Evolutionary conservation across 92 coral and sea anemone genomes (phyloP).

Genomic region (Anthopleura xanthogrammica): DNA sequence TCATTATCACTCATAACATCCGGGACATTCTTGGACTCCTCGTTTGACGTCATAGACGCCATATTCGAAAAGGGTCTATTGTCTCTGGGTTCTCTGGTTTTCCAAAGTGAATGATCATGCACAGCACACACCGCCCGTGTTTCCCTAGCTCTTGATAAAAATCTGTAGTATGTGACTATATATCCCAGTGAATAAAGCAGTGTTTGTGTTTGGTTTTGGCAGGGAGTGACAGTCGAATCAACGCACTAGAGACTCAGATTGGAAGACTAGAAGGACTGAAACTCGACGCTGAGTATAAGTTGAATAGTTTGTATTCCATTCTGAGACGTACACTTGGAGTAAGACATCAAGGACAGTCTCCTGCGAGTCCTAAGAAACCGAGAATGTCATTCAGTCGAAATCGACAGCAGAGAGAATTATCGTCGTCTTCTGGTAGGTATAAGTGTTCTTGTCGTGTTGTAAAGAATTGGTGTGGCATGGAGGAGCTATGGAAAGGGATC

Average conservation of each 20-base stretch:
- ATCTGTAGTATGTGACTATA: no score
- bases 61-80: no score
- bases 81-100: no score
- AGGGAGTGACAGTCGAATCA: constrained; percentile 77
- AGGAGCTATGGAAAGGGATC: no score
- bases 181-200: neutral
- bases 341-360: constrained; percentile 53
- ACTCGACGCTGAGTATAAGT: constrained; percentile 69
- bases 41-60: no score
- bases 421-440: constrained; percentile 33
- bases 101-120: neutral
- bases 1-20: no score
- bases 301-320: constrained; percentile 67
- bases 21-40: no score
- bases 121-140: no score
- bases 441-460: no score
- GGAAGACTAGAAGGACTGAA: constrained; percentile 70
- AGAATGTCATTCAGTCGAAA: constrained; percentile 57
- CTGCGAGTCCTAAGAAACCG: constrained; percentile 71
- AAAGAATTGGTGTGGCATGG: no score
- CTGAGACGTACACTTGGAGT: constrained; percentile 71
- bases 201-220: neutral
- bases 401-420: constrained; percentile 24
- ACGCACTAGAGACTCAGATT: constrained; percentile 72
- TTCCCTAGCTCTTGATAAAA: no score